Evolutionary conservation across 2,797 vertebrate genomes (phyloP), one percentile per base, ranked within the genome.

Genomic region (Sebastes nivosus): DNA sequence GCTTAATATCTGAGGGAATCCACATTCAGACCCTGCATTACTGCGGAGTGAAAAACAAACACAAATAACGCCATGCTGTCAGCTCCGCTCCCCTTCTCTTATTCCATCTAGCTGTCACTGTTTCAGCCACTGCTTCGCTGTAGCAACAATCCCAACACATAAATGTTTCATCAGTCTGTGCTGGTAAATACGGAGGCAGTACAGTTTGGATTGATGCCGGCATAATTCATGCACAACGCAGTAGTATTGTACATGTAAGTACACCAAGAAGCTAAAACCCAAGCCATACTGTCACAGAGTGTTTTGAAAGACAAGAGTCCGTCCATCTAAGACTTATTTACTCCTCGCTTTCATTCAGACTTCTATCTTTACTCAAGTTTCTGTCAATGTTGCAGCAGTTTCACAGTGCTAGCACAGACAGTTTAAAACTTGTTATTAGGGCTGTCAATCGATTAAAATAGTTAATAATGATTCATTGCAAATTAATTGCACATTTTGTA

Each of bases 21-120:
- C 29, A 59, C 61, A 80, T 50, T 75, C 54, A 75, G 57, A 50
- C 20, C 25, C 52, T 24, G 77, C 80, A 84, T 86, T 87, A 76
- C 61, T 80, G 76, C 72, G 70, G 73, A 82, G 80, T 86, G 76
- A 77, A 83, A 90, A 87, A 85, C 71, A 80, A 80, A 61, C 9
- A 59, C 4, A 67, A 52, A 75, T 46, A 64, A 81, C 36, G 13
- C 50, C 63, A 32, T 46, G 30, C 9, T 16, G 29, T 24, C 79
- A 80, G 61, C 46, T 55, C 25, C 32, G 34, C 72, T 72, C 46
- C 18, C 46, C 70, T 38, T 27, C 18, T 71, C 70, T 63, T 38
- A 27, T 81, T 72, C 54, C 69, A 46, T 69, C 65, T 24, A 57
- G 8, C 63, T 36, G 18, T 68, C 29, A 27, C 20, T 78, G 66